A percentile compares a stretch with the other conserved stretches of the same genome.
Evolutionary conservation across 2,888 invertebrate genomes (phyloP).

Genomic region (Acleris emargana): DNA sequence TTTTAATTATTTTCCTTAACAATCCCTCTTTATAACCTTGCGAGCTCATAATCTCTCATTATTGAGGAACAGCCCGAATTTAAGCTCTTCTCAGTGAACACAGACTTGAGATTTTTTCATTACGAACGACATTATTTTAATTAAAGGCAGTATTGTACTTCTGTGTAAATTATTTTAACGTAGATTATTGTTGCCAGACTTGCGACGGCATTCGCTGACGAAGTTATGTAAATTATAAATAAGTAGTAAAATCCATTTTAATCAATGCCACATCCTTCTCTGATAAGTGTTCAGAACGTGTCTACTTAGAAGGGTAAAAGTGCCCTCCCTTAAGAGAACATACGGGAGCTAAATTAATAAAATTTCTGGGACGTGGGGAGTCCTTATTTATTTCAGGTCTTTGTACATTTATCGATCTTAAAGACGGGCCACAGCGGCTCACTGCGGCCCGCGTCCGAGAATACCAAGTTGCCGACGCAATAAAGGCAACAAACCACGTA

Average conservation of each 20-base stretch:
- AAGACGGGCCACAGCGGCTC: neutral
- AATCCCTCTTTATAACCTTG: no score
- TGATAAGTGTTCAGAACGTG: slow-evolving; percentile 24
- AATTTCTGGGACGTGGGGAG: slow-evolving; percentile 5
- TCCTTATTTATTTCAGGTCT: slow-evolving; percentile 7
- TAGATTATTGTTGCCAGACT: no score
- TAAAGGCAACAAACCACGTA: slow-evolving; percentile 5
- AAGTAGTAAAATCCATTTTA: neutral
- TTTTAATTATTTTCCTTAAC: no score
- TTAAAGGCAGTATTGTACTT: no score
- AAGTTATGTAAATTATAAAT: no score
- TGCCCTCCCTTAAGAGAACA: neutral
- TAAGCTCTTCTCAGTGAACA: no score
- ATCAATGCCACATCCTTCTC: neutral
- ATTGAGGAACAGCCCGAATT: no score
- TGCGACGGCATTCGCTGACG: no score
- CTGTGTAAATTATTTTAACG: no score
- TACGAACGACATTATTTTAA: no score
- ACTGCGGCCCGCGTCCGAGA: neutral
- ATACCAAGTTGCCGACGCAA: neutral
- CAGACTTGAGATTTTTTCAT: no score
- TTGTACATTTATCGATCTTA: slow-evolving; percentile 6
- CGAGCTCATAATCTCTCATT: no score
- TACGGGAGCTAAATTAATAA: slow-evolving; percentile 14
- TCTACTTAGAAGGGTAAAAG: neutral